Conservation (phyloP, 2,888 invertebrate species). For the Caenorhabditis sulstoni region DNA sequence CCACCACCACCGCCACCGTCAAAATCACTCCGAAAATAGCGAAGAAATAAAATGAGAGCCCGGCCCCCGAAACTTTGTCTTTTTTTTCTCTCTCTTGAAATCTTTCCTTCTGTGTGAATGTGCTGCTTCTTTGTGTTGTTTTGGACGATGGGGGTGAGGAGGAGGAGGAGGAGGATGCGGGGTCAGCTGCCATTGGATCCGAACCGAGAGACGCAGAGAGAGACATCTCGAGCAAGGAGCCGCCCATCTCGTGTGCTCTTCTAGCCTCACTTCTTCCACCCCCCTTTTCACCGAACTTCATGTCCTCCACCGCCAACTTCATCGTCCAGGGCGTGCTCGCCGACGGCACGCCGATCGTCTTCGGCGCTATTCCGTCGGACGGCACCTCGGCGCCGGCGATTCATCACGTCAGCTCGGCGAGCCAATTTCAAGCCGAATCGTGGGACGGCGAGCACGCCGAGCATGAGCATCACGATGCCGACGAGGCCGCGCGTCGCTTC, state of each 20-base stretch:
- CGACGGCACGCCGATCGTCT: conserved; percentile 52
- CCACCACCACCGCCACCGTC: neutral
- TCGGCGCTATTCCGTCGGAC: conserved; percentile 46
- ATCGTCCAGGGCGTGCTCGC: conserved; percentile 64
- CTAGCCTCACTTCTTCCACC: conserved; percentile 7
- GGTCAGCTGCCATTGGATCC: conserved; percentile 38
- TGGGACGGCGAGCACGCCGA: conserved; percentile 73
- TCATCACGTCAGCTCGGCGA: conserved; percentile 65
- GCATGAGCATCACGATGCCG: conserved; percentile 53
- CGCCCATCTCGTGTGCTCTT: conserved; percentile 17
- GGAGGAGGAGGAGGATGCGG: too few relatives aligned
- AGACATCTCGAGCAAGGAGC: conserved; percentile 16
- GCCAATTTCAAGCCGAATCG: conserved; percentile 67
- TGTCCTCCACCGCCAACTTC: conserved; percentile 41
- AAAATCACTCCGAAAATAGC: neutral
- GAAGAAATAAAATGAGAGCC: neutral
- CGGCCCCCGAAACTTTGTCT: neutral
- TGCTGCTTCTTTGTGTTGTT: conserved; percentile 37
- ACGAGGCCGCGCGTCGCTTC: conserved; percentile 46
- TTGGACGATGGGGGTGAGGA: neutral
- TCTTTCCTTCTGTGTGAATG: too few relatives aligned
- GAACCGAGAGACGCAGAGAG: neutral
- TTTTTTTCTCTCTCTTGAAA: neutral
- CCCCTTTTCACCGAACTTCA: conserved; percentile 13
- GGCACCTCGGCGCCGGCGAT: conserved; percentile 52